A percentile compares a stretch with the other conserved stretches of the same genome.
phyloP scores from a whole-genome alignment of 2,888 invertebrate species.

The Micoletzkya japonica region DNA sequence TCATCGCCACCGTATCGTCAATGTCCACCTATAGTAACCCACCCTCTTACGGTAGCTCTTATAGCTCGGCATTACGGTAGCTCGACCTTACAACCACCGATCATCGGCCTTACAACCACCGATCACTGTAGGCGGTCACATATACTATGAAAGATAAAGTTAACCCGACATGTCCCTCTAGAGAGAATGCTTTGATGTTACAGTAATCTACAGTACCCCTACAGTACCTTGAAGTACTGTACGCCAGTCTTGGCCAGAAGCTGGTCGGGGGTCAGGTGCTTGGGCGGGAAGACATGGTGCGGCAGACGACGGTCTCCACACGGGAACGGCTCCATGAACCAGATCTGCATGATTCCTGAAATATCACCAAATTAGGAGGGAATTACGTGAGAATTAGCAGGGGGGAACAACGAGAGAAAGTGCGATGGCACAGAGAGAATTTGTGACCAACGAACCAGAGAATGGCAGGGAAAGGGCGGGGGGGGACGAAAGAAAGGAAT shows the following conservation, averaged over 20 bases:
- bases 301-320: slow-evolving; percentile 40
- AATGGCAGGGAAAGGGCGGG: not conserved
- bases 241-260: slow-evolving; percentile 32
- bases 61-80: too few relatives aligned
- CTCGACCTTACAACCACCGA: too few relatives aligned
- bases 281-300: slow-evolving; percentile 41
- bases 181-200: not conserved
- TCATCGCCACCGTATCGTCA: slow-evolving; percentile 55
- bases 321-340: slow-evolving; percentile 41
- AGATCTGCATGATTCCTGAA: slow-evolving; percentile 34
- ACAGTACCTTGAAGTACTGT: slow-evolving; percentile 33
- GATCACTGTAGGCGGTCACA: too few relatives aligned
- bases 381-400: slow-evolving; percentile 2
- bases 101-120: too few relatives aligned
- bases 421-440: not conserved
- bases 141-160: not conserved
- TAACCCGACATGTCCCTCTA: too few relatives aligned
- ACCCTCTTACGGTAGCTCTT: too few relatives aligned
- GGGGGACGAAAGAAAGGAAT: not conserved
- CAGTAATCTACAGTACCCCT: not conserved
- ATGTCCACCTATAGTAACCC: slow-evolving; percentile 49
- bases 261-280: slow-evolving; percentile 34
- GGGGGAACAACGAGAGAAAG: not conserved
- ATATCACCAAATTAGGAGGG: not conserved
- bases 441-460: not conserved